Percentiles rank a stretch among this genome's conserved stretches.
These are phyloP conservation scores for Microcaecilia unicolor DNA, from an alignment of 2,797 vertebrate genomes.

Conservation along the genomic window DNA sequence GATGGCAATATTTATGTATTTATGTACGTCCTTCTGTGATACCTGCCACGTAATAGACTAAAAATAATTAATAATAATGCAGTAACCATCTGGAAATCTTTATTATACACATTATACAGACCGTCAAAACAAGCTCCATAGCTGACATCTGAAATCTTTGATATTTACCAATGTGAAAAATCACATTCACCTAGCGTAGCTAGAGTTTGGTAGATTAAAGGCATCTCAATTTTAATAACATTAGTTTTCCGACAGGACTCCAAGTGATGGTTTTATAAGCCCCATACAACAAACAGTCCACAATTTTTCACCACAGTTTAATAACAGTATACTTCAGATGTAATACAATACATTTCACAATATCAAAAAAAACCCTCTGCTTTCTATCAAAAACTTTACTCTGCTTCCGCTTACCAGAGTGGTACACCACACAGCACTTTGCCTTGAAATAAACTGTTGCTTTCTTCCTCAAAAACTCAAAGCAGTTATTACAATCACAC, in stretches of 20 bases:
- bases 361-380: background rate
- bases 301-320: constrained; percentile 1
- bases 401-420: constrained; percentile 33
- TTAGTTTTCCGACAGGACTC: background rate
- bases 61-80: too few species aligned
- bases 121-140: too few species aligned
- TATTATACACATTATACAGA: too few species aligned
- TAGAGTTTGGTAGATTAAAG: background rate
- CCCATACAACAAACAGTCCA: background rate
- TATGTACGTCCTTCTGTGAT: too few species aligned
- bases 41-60: too few species aligned
- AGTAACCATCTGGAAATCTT: too few species aligned
- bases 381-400: constrained; percentile 19
- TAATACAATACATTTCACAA: constrained; percentile 6
- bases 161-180: too few species aligned
- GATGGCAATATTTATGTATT: too few species aligned
- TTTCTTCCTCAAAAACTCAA: constrained; percentile 44
- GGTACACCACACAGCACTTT: constrained; percentile 36
- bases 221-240: too few species aligned
- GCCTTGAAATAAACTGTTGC: constrained; percentile 44
- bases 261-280: background rate
- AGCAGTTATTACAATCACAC: constrained; percentile 40
- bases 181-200: background rate
- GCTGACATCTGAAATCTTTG: too few species aligned
- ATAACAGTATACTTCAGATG: constrained; percentile 8